These are phyloP conservation scores for Chloroceryle inda DNA, from an alignment of 2,797 vertebrate genomes.

Conservation along the genomic window DNA sequence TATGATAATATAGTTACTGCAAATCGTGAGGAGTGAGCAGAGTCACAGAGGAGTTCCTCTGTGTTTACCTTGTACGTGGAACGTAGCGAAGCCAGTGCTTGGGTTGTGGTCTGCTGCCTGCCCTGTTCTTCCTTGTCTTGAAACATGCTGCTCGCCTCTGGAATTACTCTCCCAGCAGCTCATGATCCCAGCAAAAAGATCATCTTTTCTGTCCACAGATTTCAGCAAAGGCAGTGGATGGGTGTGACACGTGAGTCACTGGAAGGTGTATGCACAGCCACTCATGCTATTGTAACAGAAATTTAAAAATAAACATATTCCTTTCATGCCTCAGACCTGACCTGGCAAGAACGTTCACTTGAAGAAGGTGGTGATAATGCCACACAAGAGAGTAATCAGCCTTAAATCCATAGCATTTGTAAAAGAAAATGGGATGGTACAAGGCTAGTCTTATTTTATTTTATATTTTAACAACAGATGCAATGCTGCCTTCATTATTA, in stretches of 20 bases:
- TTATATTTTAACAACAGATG: constrained; percentile 69
- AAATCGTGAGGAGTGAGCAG: neutral
- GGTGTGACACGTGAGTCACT: neutral
- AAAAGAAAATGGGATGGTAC: constrained; percentile 45
- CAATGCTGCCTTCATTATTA: constrained; percentile 63
- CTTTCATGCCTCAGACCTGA: constrained; percentile 33
- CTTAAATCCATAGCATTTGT: constrained; percentile 34
- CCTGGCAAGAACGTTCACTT: constrained; percentile 30
- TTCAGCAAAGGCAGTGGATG: neutral
- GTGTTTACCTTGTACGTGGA: neutral
- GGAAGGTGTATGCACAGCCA: neutral
- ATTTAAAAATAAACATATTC: neutral
- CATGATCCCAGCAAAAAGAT: neutral
- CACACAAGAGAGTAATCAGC: constrained; percentile 10
- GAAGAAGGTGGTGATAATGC: neutral
- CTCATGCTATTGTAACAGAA: neutral
- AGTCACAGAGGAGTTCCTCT: neutral
- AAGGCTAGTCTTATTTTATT: constrained; percentile 60
- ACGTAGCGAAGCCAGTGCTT: neutral
- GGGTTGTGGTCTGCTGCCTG: neutral
- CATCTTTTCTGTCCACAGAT: neutral
- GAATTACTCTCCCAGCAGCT: neutral
- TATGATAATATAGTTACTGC: neutral
- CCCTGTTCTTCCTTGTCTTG: neutral
- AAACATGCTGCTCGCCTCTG: neutral